These are phyloP conservation scores for Bombus confusus DNA, from an alignment of 1,140 invertebrate species.

Conservation along the genomic window DNA sequence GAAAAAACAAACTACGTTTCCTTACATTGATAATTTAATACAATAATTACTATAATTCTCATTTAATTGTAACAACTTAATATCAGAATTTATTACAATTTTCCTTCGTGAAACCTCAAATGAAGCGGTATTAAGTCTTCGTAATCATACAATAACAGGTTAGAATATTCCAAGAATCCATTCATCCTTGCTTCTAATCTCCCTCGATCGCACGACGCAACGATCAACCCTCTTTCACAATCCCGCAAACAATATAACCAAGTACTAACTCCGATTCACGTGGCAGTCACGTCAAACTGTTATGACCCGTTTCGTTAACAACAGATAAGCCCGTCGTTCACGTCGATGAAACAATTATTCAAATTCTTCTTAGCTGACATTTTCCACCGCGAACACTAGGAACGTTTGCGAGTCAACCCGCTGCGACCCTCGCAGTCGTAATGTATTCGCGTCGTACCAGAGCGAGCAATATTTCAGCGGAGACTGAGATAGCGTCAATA, in stretches of 20 bases:
- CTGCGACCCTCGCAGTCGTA: conserved; percentile 33
- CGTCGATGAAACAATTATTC: not conserved
- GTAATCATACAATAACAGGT: no score
- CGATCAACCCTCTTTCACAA: not conserved
- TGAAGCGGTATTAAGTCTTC: no score
- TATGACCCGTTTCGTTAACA: not conserved
- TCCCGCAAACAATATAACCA: no score
- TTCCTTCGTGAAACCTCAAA: no score
- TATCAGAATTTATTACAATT: no score
- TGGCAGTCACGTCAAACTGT: no score
- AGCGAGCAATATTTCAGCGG: conserved; percentile 69
- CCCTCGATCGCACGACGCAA: not conserved
- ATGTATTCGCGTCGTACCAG: conserved; percentile 46
- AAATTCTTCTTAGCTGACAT: not conserved
- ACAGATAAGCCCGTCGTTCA: not conserved
- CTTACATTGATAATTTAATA: no score
- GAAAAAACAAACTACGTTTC: no score
- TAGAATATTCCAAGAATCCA: no score
- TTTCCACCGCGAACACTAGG: not conserved
- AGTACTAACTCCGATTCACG: not conserved
- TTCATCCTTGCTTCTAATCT: not conserved
- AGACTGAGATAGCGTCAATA: conserved; percentile 66
- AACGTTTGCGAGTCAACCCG: not conserved
- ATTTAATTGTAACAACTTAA: no score
- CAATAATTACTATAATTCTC: no score